Evolutionary conservation across 2,113 vertebrate species (phyloP).

Genomic region (Aegotheles bennettii): DNA sequence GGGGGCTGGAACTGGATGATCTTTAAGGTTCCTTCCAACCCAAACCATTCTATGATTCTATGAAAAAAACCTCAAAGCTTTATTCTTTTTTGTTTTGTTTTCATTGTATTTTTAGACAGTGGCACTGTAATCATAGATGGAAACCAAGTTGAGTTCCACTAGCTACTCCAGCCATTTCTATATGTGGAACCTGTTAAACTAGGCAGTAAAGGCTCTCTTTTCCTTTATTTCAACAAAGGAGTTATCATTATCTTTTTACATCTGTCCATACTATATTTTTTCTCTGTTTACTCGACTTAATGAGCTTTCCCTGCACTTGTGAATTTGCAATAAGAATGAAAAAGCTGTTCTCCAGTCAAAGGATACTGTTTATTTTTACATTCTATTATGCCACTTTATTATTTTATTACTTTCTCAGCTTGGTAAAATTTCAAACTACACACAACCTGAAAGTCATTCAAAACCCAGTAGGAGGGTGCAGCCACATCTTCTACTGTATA

Average conservation of each 20-base stretch:
- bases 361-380: neutral
- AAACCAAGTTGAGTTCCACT: neutral
- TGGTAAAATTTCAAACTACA: slow-evolving; percentile 18
- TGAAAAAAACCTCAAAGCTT: neutral
- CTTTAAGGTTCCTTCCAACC: too few relatives aligned
- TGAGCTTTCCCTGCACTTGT: neutral
- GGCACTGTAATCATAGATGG: neutral
- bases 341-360: neutral
- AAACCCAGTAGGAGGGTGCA: neutral
- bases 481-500: neutral
- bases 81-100: neutral
- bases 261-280: neutral
- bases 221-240: neutral
- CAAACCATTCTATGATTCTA: too few relatives aligned
- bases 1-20: too few relatives aligned
- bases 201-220: neutral
- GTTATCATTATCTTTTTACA: neutral
- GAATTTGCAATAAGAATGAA: neutral
- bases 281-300: slow-evolving; percentile 18
- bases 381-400: neutral
- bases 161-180: neutral
- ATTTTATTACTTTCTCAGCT: slow-evolving; percentile 52
- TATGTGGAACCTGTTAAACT: neutral
- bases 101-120: neutral
- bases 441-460: slow-evolving; percentile 23